Evolutionary conservation across 2,888 invertebrate species (phyloP).

Genomic region (Drosophila paracracens): DNA sequence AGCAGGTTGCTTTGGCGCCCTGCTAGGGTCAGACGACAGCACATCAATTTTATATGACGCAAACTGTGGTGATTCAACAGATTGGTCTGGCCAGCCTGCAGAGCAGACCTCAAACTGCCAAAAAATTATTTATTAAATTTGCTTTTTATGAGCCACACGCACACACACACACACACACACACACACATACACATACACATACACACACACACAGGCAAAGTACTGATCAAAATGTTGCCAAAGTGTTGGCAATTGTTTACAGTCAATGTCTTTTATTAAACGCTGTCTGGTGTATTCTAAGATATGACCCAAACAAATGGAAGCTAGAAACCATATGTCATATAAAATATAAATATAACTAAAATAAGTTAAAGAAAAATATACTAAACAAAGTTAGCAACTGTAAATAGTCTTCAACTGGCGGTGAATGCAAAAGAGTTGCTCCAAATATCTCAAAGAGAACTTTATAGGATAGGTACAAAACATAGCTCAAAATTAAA

Average conservation of each 20-base stretch:
- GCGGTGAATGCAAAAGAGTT: neutral
- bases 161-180: slow-evolving; percentile 18
- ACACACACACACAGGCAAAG: slow-evolving; percentile 27
- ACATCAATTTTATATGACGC: slow-evolving; percentile 75
- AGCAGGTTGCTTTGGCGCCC: slow-evolving; percentile 16
- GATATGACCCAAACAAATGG: neutral
- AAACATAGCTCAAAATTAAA: neutral
- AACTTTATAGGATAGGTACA: neutral
- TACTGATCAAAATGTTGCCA: slow-evolving; percentile 18
- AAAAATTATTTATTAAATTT: slow-evolving; percentile 73
- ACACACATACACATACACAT: slow-evolving; percentile 4
- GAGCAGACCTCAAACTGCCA: slow-evolving; percentile 24
- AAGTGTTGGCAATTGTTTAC: slow-evolving; percentile 63
- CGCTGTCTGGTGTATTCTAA: neutral
- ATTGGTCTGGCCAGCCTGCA: slow-evolving; percentile 10
- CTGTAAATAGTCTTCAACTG: neutral
- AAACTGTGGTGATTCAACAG: slow-evolving; percentile 36
- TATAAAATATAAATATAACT: neutral
- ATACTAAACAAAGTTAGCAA: neutral
- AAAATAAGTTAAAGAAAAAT: neutral
- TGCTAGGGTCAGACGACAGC: slow-evolving; percentile 57
- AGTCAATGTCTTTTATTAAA: slow-evolving; percentile 37
- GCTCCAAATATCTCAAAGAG: neutral
- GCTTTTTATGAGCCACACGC: slow-evolving; percentile 54
- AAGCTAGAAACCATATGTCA: neutral